Base-by-base conservation (phyloP, 2,113 vertebrate genomes). In the Promerops cafer region DNA sequence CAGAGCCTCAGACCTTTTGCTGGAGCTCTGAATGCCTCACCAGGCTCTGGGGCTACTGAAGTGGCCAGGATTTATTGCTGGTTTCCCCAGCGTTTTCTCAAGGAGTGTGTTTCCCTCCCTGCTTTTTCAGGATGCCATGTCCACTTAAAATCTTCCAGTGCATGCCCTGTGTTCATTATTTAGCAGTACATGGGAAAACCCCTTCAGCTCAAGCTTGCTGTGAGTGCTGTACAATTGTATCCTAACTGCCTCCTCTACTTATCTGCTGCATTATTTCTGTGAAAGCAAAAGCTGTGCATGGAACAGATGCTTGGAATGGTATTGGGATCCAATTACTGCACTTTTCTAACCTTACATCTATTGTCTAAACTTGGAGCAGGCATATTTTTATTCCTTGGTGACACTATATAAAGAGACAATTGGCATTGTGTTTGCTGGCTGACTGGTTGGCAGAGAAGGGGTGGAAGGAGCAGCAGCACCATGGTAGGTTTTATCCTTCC, bases 301-400 rank as follows among this genome's bases (percentile, higher is more conserved):
- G 93, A 95, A 92, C 90, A 96, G 95, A 97, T 97, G 97, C 93
- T 83, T 97, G 97, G 95, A 94, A 97, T 96, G 94, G 90, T 91
- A 91, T 70, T 91, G 95, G 91, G 96, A 95, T 97, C 96, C 90
- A 94, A 84, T 97, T 97, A 97, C 96, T 90, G 90, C 91, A 94
- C 93, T 97, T 97, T 95, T 96, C 94, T 95, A 96, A 92, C 89
- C 95, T 96, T 95, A 95, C 94, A 96, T 97, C 97, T 89, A 97
- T 97, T 97, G 97, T 97, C 98, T 98, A 98, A 97, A 98, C 97
- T 98, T 97, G 97, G 98, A 97, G 79, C 89, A 70, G 95, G 93
- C 94, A 87, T 97, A 97, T 96, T 97, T 97, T 97, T 97, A 84
- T 93, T 96, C 96, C 88, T 87, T 83, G 81, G 95, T 83, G 70